A percentile compares a stretch with the other conserved stretches of the same genome.
Conservation (phyloP, 2,888 invertebrate species). For the Bombylius discolor region DNA sequence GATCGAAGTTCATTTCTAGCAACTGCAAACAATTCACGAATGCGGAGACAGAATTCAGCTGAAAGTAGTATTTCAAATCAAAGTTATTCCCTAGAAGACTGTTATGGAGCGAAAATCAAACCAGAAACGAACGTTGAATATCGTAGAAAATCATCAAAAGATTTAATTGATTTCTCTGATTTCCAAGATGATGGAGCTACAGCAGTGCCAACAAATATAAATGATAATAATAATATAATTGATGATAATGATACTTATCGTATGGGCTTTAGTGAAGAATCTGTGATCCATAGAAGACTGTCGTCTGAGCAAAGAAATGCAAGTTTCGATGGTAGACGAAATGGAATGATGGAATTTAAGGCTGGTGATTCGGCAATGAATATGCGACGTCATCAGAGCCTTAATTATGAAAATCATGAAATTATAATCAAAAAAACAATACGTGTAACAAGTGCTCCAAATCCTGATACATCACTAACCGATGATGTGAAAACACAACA, state of each 20-base stretch:
- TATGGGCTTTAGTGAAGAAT: conserved; percentile 19
- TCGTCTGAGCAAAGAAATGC: conserved; percentile 31
- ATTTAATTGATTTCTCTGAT: conserved; percentile 33
- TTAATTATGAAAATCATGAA: conserved; percentile 35
- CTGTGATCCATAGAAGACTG: conserved; percentile 29
- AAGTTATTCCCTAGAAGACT: conserved; percentile 32
- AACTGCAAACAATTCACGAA: conserved; percentile 18
- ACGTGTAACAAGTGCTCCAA: conserved; percentile 19
- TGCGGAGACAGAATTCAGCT: conserved; percentile 35
- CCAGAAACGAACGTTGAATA: conserved; percentile 17
- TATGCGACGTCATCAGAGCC: conserved; percentile 29
- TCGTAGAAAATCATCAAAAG: conserved; percentile 16
- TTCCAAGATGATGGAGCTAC: conserved; percentile 22
- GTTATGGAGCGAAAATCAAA: conserved; percentile 10
- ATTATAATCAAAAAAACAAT: conserved; percentile 24
- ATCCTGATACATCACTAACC: conserved; percentile 13
- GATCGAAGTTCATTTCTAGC: conserved; percentile 26
- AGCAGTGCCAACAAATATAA: conserved; percentile 11
- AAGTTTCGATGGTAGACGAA: conserved; percentile 33
- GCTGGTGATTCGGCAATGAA: background rate
- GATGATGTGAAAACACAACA: conserved; percentile 17
- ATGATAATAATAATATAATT: conserved; percentile 4
- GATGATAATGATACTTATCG: conserved; percentile 8
- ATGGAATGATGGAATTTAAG: conserved; percentile 27
- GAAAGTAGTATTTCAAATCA: conserved; percentile 37